Conservation (phyloP, 2,797 vertebrate genomes). For the Hydrolagus colliei region DNA sequence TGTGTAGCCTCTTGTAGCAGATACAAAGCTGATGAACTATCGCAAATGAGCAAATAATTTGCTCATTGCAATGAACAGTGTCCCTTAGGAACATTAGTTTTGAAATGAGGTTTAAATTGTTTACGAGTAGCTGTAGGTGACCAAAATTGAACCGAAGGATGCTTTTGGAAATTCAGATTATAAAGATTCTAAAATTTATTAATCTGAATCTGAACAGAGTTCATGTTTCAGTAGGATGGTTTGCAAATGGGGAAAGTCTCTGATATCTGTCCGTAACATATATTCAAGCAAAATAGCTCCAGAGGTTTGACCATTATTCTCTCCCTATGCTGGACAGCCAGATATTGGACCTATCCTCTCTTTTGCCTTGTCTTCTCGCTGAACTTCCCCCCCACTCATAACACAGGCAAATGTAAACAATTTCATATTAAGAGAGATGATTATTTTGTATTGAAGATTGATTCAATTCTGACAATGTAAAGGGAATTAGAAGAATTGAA, state of each 20-base stretch:
- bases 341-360: not conserved
- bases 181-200: not conserved
- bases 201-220: not conserved
- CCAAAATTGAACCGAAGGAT: not conserved
- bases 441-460: too few species aligned
- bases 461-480: too few species aligned
- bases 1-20: not conserved
- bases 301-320: not conserved
- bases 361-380: too few species aligned
- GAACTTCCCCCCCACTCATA: too few species aligned
- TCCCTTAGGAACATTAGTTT: not conserved
- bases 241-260: not conserved
- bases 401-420: not conserved
- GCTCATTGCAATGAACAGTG: not conserved
- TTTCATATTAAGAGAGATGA: too few species aligned
- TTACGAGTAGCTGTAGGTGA: not conserved
- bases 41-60: conserved; percentile 8
- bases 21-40: not conserved
- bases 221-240: not conserved
- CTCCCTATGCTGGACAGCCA: not conserved
- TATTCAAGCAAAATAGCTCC: not conserved
- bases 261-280: too few species aligned
- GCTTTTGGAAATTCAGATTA: not conserved
- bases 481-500: too few species aligned
- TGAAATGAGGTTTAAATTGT: conserved; percentile 7